Evolutionary conservation across 53 echinoderm and acorn worm genomes (phyloP).

Genomic region (Temnopleurus reevesii): DNA sequence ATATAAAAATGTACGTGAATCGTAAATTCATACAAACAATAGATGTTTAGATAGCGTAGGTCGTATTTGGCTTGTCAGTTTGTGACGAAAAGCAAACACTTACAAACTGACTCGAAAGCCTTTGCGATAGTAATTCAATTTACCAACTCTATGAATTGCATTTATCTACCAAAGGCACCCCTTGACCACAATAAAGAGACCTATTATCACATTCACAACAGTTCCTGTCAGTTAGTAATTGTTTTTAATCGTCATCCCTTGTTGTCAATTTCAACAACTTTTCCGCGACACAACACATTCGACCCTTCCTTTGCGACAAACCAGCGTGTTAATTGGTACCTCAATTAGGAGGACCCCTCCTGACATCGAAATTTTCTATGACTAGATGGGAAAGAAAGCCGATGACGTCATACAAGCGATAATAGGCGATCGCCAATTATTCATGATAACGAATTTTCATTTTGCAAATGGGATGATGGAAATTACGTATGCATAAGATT

Average conservation of each 20-base stretch:
- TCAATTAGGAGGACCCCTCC: neutral
- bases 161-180: slow-evolving; percentile 12
- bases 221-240: neutral
- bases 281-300: neutral
- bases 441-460: neutral
- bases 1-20: no score
- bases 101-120: no score
- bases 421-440: neutral
- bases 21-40: no score
- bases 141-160: neutral
- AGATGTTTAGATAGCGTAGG: no score
- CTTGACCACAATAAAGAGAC: neutral
- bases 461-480: neutral
- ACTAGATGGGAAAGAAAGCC: neutral
- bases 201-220: neutral
- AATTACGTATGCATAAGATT: neutral
- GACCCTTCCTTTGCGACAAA: neutral
- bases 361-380: neutral
- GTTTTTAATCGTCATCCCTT: neutral
- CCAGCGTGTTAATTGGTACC: neutral
- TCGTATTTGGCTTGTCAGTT: no score
- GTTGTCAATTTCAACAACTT: neutral
- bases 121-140: no score
- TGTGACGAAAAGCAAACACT: no score
- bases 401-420: neutral